Conservation (phyloP, 2,888 invertebrate species). For the Myathropa florea region DNA sequence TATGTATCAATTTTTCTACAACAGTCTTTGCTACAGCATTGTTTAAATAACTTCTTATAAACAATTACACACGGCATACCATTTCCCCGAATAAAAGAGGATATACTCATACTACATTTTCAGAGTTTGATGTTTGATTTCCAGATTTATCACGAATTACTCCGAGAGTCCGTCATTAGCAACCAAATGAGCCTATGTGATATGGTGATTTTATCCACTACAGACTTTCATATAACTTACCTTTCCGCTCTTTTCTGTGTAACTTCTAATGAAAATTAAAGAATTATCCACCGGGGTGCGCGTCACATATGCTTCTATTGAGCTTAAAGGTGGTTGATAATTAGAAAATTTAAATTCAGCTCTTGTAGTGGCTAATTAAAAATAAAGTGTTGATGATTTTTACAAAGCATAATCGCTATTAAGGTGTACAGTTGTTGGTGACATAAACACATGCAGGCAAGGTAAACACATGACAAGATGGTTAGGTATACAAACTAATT, state of each 20-base stretch:
- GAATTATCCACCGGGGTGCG: not conserved
- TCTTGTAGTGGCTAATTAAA: conserved; percentile 44
- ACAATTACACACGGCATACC: not conserved
- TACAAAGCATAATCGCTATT: not conserved
- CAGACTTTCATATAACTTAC: not conserved
- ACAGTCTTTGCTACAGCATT: too few species aligned
- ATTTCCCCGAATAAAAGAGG: not conserved
- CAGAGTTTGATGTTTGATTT: not conserved
- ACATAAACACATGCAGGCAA: not conserved
- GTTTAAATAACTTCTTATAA: not conserved
- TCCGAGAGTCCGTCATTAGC: not conserved
- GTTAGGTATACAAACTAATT: not conserved
- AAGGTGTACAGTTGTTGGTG: not conserved
- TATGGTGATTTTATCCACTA: not conserved
- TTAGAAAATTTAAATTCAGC: conserved; percentile 54
- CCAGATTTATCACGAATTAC: not conserved
- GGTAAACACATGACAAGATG: not conserved
- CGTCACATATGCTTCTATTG: not conserved
- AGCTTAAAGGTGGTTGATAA: conserved; percentile 21
- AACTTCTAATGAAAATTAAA: not conserved
- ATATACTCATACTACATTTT: too few species aligned
- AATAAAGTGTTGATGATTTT: conserved; percentile 50
- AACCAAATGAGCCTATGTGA: not conserved
- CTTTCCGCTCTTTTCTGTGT: not conserved
- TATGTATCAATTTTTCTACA: too few species aligned